Percentiles rank a stretch among this genome's conserved stretches.
phyloP scores from a whole-genome alignment of 35 echinoderm and acorn worm species.

The Diadema setosum region DNA sequence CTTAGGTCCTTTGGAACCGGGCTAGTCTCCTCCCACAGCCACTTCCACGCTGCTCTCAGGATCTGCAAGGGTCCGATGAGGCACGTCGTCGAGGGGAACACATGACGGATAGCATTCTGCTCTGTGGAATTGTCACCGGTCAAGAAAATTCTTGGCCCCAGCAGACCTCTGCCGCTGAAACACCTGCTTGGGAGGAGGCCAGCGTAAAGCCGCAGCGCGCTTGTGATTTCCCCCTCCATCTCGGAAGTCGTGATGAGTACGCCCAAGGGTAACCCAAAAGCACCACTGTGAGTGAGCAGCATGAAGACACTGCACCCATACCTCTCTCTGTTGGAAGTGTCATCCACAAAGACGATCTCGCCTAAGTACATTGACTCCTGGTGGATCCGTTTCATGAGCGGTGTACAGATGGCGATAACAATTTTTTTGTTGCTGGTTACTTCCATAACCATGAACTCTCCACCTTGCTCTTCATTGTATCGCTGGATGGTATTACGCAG shows the following conservation, averaged over 20 bases:
- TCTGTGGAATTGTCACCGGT: conserved; percentile 46
- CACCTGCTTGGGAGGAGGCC: background rate
- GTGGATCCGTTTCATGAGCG: conserved; percentile 27
- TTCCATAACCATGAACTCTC: background rate
- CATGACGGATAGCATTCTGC: background rate
- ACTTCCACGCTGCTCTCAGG: conserved; percentile 44
- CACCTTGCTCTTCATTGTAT: too few relatives aligned
- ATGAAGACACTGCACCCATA: conserved; percentile 24
- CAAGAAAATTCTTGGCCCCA: conserved; percentile 15
- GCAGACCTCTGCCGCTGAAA: background rate
- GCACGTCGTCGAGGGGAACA: background rate
- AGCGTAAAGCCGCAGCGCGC: background rate
- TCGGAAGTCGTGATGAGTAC: conserved; percentile 34
- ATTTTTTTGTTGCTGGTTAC: background rate
- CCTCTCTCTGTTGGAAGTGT: background rate
- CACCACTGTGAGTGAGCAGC: conserved; percentile 38
- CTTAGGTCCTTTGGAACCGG: background rate
- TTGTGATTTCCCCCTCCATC: background rate
- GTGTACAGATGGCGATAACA: conserved; percentile 13
- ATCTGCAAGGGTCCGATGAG: conserved; percentile 43
- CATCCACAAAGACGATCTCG: conserved; percentile 24
- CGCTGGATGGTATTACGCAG: too few relatives aligned
- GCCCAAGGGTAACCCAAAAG: conserved; percentile 26
- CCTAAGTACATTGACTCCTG: background rate
- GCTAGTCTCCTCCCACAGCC: conserved; percentile 36